Evolutionary conservation across 2,888 invertebrate genomes (phyloP).

Genomic region (Tenthredo distinguenda): DNA sequence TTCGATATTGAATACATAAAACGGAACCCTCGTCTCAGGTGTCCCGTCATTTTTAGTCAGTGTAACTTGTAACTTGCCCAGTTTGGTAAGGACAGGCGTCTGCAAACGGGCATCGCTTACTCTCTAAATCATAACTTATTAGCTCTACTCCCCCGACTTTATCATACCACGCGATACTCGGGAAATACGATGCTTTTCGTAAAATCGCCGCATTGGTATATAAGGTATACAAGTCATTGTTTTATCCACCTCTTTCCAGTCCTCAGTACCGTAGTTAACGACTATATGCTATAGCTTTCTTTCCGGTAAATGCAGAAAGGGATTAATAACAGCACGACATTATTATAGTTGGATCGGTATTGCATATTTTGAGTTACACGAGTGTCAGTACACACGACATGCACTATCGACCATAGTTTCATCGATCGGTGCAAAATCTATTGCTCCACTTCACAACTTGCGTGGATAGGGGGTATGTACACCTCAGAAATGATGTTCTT

Average conservation of each 20-base stretch:
- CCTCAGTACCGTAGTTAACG: neutral
- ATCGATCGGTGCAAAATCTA: neutral
- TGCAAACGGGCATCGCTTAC: constrained; percentile 10
- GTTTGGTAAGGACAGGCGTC: neutral
- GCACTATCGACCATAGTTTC: neutral
- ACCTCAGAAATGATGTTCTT: too few species aligned
- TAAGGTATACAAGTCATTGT: neutral
- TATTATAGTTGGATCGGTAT: neutral
- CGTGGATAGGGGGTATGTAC: too few species aligned
- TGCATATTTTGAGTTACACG: neutral
- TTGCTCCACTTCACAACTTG: neutral
- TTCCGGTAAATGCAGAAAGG: neutral
- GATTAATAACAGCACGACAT: neutral
- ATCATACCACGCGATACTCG: constrained; percentile 4
- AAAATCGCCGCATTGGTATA: neutral
- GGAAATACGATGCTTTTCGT: constrained; percentile 17
- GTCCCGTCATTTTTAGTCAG: neutral
- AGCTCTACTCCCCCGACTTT: constrained; percentile 7
- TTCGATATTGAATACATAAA: neutral
- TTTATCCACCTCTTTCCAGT: neutral
- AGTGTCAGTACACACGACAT: neutral
- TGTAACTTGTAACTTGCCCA: neutral
- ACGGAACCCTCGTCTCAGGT: constrained; percentile 7
- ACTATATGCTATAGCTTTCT: neutral
- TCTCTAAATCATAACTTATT: constrained; percentile 31